These are phyloP conservation scores for Sphaeramia orbicularis DNA, from an alignment of 2,797 vertebrate genomes.

Conservation along the genomic window DNA sequence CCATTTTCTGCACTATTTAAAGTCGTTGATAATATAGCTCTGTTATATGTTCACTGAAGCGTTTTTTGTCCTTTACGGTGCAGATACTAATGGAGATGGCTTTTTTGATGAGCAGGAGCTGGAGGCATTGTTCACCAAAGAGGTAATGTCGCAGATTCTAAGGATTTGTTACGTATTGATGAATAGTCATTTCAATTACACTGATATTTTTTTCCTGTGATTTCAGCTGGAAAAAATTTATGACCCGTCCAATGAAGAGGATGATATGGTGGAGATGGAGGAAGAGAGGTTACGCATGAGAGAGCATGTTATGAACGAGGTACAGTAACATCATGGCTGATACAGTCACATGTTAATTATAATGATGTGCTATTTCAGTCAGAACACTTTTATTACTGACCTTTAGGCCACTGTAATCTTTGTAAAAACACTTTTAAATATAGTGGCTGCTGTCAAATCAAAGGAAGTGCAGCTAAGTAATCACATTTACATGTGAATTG, in stretches of 20 bases:
- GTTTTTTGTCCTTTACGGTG: slow-evolving; percentile 6
- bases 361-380: too few species aligned
- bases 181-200: not conserved
- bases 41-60: not conserved
- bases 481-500: not conserved
- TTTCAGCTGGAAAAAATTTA: slow-evolving; percentile 96
- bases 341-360: too few species aligned
- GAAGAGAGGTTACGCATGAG: slow-evolving; percentile 97
- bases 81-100: slow-evolving; percentile 96
- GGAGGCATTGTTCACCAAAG: slow-evolving; percentile 97
- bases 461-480: too few species aligned
- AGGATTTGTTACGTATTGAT: not conserved
- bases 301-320: slow-evolving; percentile 99
- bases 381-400: too few species aligned
- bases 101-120: slow-evolving; percentile 98
- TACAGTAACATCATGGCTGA: slow-evolving; percentile 51
- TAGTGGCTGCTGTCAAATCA: too few species aligned
- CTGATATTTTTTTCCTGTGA: slow-evolving; percentile 16
- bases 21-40: not conserved
- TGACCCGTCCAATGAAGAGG: slow-evolving; percentile 96
- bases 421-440: too few species aligned
- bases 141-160: slow-evolving; percentile 82
- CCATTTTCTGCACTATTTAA: not conserved
- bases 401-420: too few species aligned
- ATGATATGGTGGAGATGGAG: slow-evolving; percentile 99